A percentile compares a stretch with the other conserved stretches of the same genome.
Evolutionary conservation across 1,140 invertebrate genomes (phyloP).

Genomic region (Chelonus insularis): DNA sequence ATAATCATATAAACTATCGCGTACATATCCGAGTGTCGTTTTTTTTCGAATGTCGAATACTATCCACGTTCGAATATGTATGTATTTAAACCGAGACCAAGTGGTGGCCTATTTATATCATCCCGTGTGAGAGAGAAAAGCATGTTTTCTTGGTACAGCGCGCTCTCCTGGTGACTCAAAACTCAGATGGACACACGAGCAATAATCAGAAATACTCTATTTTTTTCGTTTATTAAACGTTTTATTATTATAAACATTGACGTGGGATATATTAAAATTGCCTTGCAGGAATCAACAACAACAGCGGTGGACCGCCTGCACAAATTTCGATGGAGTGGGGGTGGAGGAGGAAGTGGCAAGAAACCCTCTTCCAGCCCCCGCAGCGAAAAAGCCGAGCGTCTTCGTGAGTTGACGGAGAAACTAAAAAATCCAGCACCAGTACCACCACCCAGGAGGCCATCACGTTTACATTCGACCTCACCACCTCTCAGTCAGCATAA

Average conservation of each 20-base stretch:
- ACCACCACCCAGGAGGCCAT: conserved; percentile 51
- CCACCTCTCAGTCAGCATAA: conserved; percentile 39
- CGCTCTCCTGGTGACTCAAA: conserved; percentile 12
- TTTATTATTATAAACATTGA: too few species aligned
- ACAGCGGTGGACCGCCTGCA: conserved; percentile 75
- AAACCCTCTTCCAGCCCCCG: conserved; percentile 58
- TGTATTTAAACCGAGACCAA: conserved; percentile 23
- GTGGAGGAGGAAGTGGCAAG: conserved; percentile 54
- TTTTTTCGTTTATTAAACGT: background rate
- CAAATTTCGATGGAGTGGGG: conserved; percentile 74
- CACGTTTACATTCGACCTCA: conserved; percentile 53
- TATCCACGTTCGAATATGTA: background rate
- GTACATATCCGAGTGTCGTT: background rate
- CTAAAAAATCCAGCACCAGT: conserved; percentile 62
- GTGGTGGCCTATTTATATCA: conserved; percentile 35
- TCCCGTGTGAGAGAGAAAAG: conserved; percentile 14
- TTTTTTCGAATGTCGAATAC: background rate
- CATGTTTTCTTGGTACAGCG: conserved; percentile 14
- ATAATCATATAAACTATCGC: too few species aligned
- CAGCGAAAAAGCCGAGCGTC: conserved; percentile 69
- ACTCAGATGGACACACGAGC: background rate
- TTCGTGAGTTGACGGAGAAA: conserved; percentile 76
- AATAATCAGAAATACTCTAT: background rate
- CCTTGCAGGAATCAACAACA: conserved; percentile 50
- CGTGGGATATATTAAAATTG: too few species aligned